Base-by-base conservation (phyloP, 2,888 invertebrate genomes). In the Laothoe populi region DNA sequence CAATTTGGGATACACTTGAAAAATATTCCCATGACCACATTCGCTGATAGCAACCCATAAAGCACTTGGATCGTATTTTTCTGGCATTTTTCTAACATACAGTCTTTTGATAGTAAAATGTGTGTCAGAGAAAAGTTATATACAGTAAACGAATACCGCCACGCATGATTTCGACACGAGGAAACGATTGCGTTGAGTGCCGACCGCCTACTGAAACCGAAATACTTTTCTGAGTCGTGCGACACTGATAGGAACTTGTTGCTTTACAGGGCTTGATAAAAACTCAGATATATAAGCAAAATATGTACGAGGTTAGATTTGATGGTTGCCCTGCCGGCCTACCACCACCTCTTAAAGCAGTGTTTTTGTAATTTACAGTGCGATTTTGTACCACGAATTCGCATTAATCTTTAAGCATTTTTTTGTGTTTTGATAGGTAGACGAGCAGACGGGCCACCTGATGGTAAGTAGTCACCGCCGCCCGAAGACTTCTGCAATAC, bases 1-100 rank as follows among this genome's bases (percentile, higher is more conserved):
- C 1, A 96, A 86, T 73, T 94, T 94, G 0, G 96, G 95, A 75
- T 96, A 95, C 5, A 95, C 93, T 16, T 94, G 93, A 78, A 96
- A 96, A 48, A 96, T 89, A 75, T 95, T 94, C 3, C 93, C 92
- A 58, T 94, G 94, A 45, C 91, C 92, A 63, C 90, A 84, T 63
- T 94, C 90, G 77, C 89, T 94, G 67, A 95, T 89, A 46, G 93
- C 94, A 65, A 94, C 92, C 94, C 94, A 94, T 53, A 92, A 66
- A 16, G 83, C 74, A 69, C 85, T 92, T 5, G 92, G 77, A 69
- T 92, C 88, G 71, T 89, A 86, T 71, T 81, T 85, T 0, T 69
- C 72, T 45, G 83, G 68, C 92, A 92, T 92, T 63, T 64, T 81
- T 19, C 82, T 84, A 74, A 74, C 74, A 69, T 53, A 38, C 13